phyloP scores from a whole-genome alignment of 2,113 vertebrate species.

The Lethenteron reissneri region DNA sequence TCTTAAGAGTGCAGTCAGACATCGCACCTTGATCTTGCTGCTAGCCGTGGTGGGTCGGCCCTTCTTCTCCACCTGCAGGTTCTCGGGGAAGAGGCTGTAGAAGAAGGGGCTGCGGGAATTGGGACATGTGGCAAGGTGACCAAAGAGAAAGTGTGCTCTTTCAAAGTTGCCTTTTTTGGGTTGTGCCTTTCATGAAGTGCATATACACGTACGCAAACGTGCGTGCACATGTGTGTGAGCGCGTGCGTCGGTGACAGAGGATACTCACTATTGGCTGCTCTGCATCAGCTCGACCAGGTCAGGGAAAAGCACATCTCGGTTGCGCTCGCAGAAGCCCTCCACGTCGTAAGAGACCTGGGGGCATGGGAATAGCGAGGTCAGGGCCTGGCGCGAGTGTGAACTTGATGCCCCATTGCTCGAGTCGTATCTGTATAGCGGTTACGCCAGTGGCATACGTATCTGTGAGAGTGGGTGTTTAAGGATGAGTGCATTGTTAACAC shows the following conservation, averaged over 20 bases:
- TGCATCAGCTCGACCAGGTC: conserved; percentile 57
- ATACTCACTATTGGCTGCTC: conserved; percentile 43
- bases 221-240: conserved; percentile 4
- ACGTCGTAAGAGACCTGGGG: conserved; percentile 39
- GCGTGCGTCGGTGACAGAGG: not conserved
- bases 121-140: no score
- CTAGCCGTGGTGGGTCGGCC: conserved; percentile 33
- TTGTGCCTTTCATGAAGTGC: no score
- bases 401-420: no score
- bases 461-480: no score
- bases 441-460: no score
- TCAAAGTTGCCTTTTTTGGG: no score
- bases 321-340: conserved; percentile 41
- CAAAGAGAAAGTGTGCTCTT: no score
- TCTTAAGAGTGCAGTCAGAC: no score
- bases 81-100: conserved; percentile 31
- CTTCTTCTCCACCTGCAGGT: conserved; percentile 32
- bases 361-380: not conserved
- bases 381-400: no score
- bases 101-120: conserved; percentile 25
- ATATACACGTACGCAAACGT: conserved; percentile 2
- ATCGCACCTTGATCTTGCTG: conserved; percentile 35
- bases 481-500: no score
- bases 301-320: conserved; percentile 39
- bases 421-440: no score